Base-by-base conservation (phyloP, 1,140 invertebrate species). In the Mizuhopecten yessoensis region DNA sequence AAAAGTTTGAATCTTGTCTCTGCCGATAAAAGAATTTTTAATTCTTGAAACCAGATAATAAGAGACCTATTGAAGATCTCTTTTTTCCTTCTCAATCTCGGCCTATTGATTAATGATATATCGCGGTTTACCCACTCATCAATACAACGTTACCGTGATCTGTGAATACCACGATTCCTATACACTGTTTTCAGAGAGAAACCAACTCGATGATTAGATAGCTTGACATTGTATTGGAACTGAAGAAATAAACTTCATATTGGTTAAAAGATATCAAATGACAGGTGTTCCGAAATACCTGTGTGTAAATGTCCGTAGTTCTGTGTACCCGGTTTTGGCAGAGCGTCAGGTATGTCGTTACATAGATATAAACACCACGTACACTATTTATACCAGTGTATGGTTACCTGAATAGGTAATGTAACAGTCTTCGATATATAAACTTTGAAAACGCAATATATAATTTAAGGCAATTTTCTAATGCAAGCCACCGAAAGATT, bases 341-440 rank as follows among this genome's bases (percentile, higher is more conserved):
- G 57, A 75, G 23, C n/a, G 57, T 75, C 57, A 75, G 57, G 57
- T 75, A 75, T 75, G 57, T 75, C 57, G n/a, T 75, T 75, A 75
- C 20, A 23, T 20, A 13, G 45, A 20, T 75, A 75, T 75, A 75
- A 75, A 75, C 57, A 75, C 23, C 57, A 75, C 3, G 45, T 57
- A 11, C 13, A 57, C 23, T 39, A 17, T 7, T 13, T 17, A 7
- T 29, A 75, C 17, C n/a, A n/a, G 57, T 75, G 57, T 75, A 29
- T 75, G 1, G 23, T 5, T 17, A 5, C 57, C 11, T n/a, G 36
- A 7, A 39, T 39, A 39, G 5, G 36, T 39, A 0, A 75, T 75
- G 57, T 75, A 75, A 29, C 57, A 75, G 57, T 29, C 57, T 75
- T 3, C n/a, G n/a, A n/a, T 75, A 29, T 3, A 75, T 75, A 75